Base-by-base conservation (phyloP, 2,797 vertebrate genomes). In the Macropus fuliginosus region DNA sequence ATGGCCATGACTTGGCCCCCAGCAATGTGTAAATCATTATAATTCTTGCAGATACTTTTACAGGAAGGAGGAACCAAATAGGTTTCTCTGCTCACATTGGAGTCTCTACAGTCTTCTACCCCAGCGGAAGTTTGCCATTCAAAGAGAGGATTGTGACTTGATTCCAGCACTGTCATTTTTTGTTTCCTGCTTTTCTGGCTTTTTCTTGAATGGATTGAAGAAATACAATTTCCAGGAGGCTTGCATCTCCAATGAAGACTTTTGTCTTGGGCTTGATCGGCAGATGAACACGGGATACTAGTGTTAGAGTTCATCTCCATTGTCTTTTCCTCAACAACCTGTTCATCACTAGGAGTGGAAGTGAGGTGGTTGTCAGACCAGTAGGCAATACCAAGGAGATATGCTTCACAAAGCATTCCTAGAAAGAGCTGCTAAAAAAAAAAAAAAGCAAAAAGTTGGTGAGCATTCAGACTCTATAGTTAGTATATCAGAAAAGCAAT, bases 31-130 rank as follows among this genome's bases (percentile, higher is more conserved):
- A 99, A 98, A 98, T 99, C 99, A 0, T 99, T 99, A 98, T 99
- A 99, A 98, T 99, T 99, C 97, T 99, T 99, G 97, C 99, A 99
- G 98, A 99, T 99, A 98, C 99, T 99, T 98, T 99, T 99, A 97
- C 99, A 99, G 96, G 99, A 99, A 55, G 99, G 98, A 27, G 99
- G 99, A 97, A 99, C 99, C 97, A 99, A 97, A 98, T 99, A 99
- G 12, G 99, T 98, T 92, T 99, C 99, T n/a, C 99, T 99, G 4
- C 97, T 98, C 11, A 96, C 93, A 21, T 98, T 97, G 66, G 87
- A 95, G 9, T 97, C 98, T 93, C 98, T 98, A 0, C 98, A 99
- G 96, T 98, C 98, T 34, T 98, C 98, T 1, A 98, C 95, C 40
- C 97, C 92, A n/a, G 95, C 93, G 94, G 98, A 96, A 0, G 94